Evolutionary conservation across 2,113 vertebrate species (phyloP).

Genomic region (Hemibagrus wyckioides): DNA sequence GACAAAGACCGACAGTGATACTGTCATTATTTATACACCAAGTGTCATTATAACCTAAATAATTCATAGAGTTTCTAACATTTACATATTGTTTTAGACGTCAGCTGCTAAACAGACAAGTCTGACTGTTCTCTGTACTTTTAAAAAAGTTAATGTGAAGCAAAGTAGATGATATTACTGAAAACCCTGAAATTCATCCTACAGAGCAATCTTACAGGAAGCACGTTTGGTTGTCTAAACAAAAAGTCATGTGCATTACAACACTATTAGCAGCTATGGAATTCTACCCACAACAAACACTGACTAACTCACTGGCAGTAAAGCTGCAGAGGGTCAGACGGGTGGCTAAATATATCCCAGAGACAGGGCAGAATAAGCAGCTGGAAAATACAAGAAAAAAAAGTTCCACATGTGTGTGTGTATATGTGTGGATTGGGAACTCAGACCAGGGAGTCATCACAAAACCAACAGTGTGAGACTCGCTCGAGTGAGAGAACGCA

Average conservation of each 20-base stretch:
- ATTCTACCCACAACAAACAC: slow-evolving; percentile 51
- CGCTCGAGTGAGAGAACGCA: slow-evolving; percentile 38
- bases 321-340: slow-evolving; percentile 51
- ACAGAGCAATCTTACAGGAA: not conserved
- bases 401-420: slow-evolving; percentile 36
- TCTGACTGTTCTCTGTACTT: not conserved
- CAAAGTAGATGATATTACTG: not conserved
- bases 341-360: slow-evolving; percentile 66
- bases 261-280: slow-evolving; percentile 15
- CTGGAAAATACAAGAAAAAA: slow-evolving; percentile 35
- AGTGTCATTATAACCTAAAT: not conserved
- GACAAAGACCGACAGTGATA: not conserved
- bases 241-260: slow-evolving; percentile 17
- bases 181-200: not conserved
- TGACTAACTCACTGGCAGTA: slow-evolving; percentile 54
- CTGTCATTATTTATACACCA: not conserved
- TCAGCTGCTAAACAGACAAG: not conserved
- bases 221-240: not conserved
- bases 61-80: not conserved
- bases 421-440: slow-evolving; percentile 18
- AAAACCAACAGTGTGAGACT: slow-evolving; percentile 52
- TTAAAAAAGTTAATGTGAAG: not conserved
- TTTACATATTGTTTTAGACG: not conserved
- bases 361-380: slow-evolving; percentile 62
- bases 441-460: slow-evolving; percentile 51